Base-by-base conservation (phyloP, 1,140 invertebrate species). In the Maniola jurtina region DNA sequence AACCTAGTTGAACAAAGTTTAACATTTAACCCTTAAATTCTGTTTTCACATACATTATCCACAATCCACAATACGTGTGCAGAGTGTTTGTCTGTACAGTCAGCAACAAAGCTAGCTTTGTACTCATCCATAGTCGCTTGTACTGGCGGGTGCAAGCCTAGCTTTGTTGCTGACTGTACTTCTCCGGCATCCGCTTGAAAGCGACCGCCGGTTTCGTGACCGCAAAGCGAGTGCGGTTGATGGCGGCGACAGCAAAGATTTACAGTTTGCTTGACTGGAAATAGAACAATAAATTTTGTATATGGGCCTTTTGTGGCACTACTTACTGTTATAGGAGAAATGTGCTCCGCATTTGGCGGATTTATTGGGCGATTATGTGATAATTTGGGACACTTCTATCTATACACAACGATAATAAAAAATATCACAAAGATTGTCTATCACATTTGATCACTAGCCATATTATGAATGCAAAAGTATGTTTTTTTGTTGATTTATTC, bases 161-260 rank as follows among this genome's bases (percentile, higher is more conserved):
- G n/a, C 7, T 33, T 13, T 7, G 11, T 34, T 25, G 34, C n/a
- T 15, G 2, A 11, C 0, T 3, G 25, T 14, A 48, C 8, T 5
- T 15, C 9, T 34, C 42, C 57, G 16, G 2, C 54, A 25, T 25
- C 25, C 13, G 7, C 11, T 15, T 0, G 33, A 15, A 8, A n/a
- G 13, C 14, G 2, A 3, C 25, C 55, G 55, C 55, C 35, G 0
- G 52, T 64, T 57, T 14, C 35, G 11, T 54, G 36, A 47, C 52
- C 59, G 34, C 59, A 56, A 45, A 33, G 8, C 16, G 15, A 61
- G 52, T 61, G 65, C 50, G 65, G 65, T 67, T 56, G 40, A 61
- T 67, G 65, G 14, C 60, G 65, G 60, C 65, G 59, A 67, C 65
- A 67, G 59, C 52, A 34, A 61, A 61, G 59, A 57, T 67, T 67